These are phyloP conservation scores for Drosophila melanica DNA, from an alignment of 1,140 invertebrate genomes.

Conservation along the genomic window DNA sequence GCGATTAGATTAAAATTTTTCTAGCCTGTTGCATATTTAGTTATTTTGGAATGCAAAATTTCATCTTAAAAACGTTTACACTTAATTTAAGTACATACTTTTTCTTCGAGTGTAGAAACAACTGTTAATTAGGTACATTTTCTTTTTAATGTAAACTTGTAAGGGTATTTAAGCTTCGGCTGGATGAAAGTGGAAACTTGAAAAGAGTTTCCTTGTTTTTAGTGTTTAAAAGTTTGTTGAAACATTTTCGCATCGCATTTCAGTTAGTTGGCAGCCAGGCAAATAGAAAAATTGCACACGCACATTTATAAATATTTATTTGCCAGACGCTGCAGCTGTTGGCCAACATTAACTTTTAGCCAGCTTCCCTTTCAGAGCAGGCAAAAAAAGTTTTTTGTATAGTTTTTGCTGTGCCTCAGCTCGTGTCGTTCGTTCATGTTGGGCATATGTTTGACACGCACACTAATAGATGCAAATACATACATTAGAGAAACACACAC, in stretches of 20 bases:
- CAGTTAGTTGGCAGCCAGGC: conserved; percentile 11
- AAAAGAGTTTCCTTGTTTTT: too few species aligned
- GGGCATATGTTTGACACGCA: conserved; percentile 49
- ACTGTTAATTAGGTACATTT: too few species aligned
- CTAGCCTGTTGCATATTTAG: too few species aligned
- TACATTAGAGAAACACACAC: conserved; percentile 38
- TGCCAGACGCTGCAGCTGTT: conserved; percentile 41
- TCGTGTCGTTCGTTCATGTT: conserved; percentile 25
- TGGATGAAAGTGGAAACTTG: too few species aligned
- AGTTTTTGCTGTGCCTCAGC: conserved; percentile 49
- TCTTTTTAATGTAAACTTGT: too few species aligned
- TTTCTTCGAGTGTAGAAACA: too few species aligned
- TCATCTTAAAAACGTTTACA: too few species aligned
- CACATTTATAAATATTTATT: conserved; percentile 62
- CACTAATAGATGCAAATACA: conserved; percentile 70
- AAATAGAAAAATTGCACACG: conserved; percentile 51
- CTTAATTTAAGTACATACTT: too few species aligned
- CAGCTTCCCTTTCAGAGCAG: not conserved
- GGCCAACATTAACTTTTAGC: conserved; percentile 53
- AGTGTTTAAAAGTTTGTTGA: conserved; percentile 10
- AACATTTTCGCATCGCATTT: conserved; percentile 43
- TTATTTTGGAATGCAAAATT: too few species aligned
- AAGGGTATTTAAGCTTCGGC: too few species aligned
- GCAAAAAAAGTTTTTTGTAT: conserved; percentile 66
- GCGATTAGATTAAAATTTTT: too few species aligned